Base-by-base conservation (phyloP, 2,113 vertebrate species). In the Dissostichus mawsoni region DNA sequence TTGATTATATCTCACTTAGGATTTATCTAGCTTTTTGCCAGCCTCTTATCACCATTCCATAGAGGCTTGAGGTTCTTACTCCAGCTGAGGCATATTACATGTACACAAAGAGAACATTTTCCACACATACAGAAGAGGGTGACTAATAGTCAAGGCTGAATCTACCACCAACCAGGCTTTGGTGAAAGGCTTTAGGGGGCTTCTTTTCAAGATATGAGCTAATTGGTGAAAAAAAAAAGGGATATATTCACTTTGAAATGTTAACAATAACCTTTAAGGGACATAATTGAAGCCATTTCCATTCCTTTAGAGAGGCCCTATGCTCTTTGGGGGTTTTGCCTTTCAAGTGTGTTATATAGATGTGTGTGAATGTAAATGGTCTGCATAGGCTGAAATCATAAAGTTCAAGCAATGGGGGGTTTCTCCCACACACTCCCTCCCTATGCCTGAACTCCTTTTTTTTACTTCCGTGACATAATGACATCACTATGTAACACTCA, bases 1-100 rank as follows among this genome's bases (percentile, higher is more conserved):
- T 61, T 76, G 85, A 90, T 90, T 84, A 64, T 73, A 83, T 74
- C 81, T 75, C 79, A 78, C 8, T 41, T 65, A 56, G 50, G 36
- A 80, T 74, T 77, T 29, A 89, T 81, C 59, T 33, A 29, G 66
- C 48, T 25, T 73, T 69, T 68, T 78, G 67, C 80, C 77, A 80
- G 20, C 25, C 53, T 58, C 58, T 84, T 77, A 80, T 67, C 64
- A 18, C 50, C 36, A 41, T 76, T 74, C 20, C 29, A 71, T 36
- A 11, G 7, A 69, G 45, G 69, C 69, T 77, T 74, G 53, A 16
- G 70, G 25, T 74, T 55, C 13, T 29, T 45, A 48, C 69, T 82
- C 59, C 47, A 76, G 67, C 83, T 79, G 74, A 82, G 29, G 33
- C 11, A 23, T 75, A 86, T 80, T 85, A 51, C 53, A 75, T 51